phyloP scores from a whole-genome alignment of 2,113 vertebrate genomes.

The Microtus richardsoni region DNA sequence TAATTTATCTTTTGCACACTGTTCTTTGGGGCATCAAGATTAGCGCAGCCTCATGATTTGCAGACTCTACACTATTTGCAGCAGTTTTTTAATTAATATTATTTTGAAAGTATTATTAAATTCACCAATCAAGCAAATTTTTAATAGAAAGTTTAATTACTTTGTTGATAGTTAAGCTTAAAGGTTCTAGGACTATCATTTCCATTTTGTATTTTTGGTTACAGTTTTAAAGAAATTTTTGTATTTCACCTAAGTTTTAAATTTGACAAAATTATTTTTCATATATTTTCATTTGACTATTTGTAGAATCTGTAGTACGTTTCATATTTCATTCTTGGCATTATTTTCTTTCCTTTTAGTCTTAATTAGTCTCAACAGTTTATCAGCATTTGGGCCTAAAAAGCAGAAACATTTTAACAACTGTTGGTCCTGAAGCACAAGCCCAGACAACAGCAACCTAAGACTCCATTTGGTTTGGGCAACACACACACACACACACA shows the following conservation, averaged over 20 bases:
- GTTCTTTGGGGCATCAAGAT: background rate
- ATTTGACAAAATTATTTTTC: background rate
- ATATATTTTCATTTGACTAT: background rate
- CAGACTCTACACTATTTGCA: background rate
- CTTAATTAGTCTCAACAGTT: background rate
- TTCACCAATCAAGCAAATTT: background rate
- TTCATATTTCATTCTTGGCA: background rate
- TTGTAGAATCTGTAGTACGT: background rate
- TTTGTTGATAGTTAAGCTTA: background rate
- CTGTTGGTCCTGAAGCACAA: background rate
- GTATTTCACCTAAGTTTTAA: slow-evolving; percentile 11
- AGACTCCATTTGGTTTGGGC: background rate
- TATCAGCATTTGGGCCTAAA: background rate
- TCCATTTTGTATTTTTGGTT: background rate
- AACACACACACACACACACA: background rate
- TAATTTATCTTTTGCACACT: background rate
- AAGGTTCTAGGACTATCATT: background rate
- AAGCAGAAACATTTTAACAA: background rate
- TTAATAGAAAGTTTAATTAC: background rate
- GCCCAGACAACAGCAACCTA: background rate
- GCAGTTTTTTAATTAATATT: background rate
- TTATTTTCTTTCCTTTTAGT: background rate
- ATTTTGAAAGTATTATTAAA: background rate
- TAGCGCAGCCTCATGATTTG: background rate
- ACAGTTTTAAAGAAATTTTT: background rate